These are phyloP conservation scores for Petrolisthes manimaculis DNA, from an alignment of 2,888 invertebrate species.

Conservation along the genomic window DNA sequence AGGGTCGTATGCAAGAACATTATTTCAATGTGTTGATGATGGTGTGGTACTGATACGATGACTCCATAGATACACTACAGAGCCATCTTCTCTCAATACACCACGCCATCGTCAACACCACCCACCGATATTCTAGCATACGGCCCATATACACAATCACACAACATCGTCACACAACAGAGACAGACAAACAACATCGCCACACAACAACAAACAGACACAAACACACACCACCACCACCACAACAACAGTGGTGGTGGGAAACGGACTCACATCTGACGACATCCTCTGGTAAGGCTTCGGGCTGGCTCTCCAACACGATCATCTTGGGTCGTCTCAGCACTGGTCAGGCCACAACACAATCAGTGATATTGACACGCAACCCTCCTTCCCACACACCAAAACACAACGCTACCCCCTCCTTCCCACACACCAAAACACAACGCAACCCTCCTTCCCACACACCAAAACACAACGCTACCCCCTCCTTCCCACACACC, in stretches of 20 bases:
- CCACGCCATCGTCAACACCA: too few relatives aligned
- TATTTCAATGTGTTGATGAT: too few relatives aligned
- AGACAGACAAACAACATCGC: too few relatives aligned
- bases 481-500: background rate
- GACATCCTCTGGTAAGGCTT: conserved; percentile 91
- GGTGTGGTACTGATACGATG: too few relatives aligned
- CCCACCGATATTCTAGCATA: too few relatives aligned
- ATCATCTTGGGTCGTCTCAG: conserved; percentile 80
- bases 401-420: background rate
- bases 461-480: background rate
- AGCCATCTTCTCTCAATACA: too few relatives aligned
- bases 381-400: background rate
- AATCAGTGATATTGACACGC: background rate
- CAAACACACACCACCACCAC: too few relatives aligned
- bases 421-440: background rate
- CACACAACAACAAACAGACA: too few relatives aligned
- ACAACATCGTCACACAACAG: too few relatives aligned
- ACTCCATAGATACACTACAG: too few relatives aligned
- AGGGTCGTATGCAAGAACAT: too few relatives aligned
- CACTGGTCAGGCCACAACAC: conserved; percentile 36
- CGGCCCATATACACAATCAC: too few relatives aligned
- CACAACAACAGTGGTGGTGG: background rate
- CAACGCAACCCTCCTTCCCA: background rate
- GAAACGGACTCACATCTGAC: conserved; percentile 80
- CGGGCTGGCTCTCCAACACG: conserved; percentile 90